Percentiles rank a stretch among this genome's conserved stretches.
Evolutionary conservation across 2,113 vertebrate species (phyloP).

Genomic region (Lepus americanus): DNA sequence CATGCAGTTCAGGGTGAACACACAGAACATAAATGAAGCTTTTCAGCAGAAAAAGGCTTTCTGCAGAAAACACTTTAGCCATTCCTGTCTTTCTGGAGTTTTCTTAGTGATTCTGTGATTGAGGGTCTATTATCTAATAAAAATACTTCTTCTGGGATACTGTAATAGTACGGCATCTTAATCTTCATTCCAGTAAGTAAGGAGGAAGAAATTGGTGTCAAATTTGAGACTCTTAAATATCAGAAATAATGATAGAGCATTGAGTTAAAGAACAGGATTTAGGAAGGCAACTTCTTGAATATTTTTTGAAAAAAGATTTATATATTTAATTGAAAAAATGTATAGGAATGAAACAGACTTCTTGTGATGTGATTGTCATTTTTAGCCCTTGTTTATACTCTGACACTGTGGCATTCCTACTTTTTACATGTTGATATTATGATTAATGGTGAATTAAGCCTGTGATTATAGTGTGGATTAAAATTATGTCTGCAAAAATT

Average conservation of each 20-base stretch:
- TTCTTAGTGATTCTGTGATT: not conserved
- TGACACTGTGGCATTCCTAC: too few species aligned
- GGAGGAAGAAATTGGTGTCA: not conserved
- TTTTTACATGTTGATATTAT: too few species aligned
- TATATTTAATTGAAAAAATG: too few species aligned
- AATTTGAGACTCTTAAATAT: not conserved
- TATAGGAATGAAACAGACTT: too few species aligned
- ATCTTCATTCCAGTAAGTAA: not conserved
- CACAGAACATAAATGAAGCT: not conserved
- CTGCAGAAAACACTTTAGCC: not conserved
- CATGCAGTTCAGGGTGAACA: not conserved
- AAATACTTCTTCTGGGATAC: not conserved
- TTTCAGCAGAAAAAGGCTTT: not conserved
- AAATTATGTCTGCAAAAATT: too few species aligned
- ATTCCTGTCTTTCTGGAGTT: not conserved
- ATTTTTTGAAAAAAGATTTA: too few species aligned
- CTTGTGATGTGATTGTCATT: too few species aligned
- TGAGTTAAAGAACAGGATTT: not conserved
- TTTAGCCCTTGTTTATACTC: too few species aligned
- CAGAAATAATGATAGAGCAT: not conserved
- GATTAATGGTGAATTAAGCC: too few species aligned
- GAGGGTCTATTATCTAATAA: not conserved
- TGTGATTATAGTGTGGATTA: too few species aligned
- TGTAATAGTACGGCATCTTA: not conserved
- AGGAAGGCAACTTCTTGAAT: not conserved